phyloP scores from a whole-genome alignment of 2,888 invertebrate genomes.

The Acheta domesticus region DNA sequence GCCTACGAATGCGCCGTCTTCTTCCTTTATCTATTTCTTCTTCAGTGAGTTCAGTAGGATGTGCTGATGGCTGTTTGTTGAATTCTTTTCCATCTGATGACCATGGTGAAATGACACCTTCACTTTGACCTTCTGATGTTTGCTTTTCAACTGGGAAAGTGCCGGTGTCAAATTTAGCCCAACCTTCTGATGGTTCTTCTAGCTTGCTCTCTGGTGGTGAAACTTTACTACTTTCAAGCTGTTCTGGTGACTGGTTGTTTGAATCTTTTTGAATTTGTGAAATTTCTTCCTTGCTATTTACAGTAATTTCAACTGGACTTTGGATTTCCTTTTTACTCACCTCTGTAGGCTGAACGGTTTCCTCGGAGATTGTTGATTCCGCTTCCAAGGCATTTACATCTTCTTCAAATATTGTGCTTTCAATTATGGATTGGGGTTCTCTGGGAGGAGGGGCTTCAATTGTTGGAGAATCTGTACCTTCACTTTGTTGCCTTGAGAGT shows the following conservation, averaged over 20 bases:
- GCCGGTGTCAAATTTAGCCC: conserved; percentile 57
- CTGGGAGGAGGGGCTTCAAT: conserved; percentile 37
- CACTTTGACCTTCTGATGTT: conserved; percentile 39
- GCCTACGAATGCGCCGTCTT: conserved; percentile 45
- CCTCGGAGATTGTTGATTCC: conserved; percentile 38
- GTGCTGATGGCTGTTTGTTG: conserved; percentile 48
- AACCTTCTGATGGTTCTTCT: conserved; percentile 48
- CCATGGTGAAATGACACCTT: conserved; percentile 64
- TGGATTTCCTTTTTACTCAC: conserved; percentile 33
- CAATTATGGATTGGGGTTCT: conserved; percentile 42
- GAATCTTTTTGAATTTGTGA: conserved; percentile 5
- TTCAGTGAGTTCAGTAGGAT: conserved; percentile 47
- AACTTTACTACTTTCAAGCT: conserved; percentile 20
- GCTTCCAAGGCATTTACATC: conserved; percentile 41
- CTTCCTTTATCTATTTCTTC: conserved; percentile 45
- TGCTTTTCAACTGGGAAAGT: conserved; percentile 43
- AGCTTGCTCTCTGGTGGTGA: conserved; percentile 47
- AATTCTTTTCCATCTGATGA: conserved; percentile 72
- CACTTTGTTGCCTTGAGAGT: conserved; percentile 41
- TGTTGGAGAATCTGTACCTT: conserved; percentile 41
- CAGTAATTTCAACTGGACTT: neutral
- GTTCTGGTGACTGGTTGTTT: neutral
- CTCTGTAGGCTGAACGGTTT: conserved; percentile 43
- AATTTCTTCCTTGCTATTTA: conserved; percentile 11
- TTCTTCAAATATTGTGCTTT: conserved; percentile 42